Conservation (phyloP, 2,797 vertebrate species). For the Gallinago stenura region DNA sequence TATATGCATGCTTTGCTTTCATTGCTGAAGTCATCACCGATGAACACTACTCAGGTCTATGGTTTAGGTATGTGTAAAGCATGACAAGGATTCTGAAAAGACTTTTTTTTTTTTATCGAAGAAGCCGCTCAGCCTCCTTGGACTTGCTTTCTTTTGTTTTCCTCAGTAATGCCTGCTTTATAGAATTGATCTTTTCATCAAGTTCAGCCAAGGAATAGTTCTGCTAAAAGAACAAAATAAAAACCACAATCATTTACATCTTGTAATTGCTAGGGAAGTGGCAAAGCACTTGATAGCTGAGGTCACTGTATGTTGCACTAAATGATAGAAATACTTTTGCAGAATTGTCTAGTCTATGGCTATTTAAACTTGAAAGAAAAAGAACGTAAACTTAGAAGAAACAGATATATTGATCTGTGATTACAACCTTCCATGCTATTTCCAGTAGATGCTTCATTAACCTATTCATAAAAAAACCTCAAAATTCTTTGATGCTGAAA, state of each 20-base stretch:
- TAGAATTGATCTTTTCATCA: constrained; percentile 95
- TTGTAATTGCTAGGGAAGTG: constrained; percentile 56
- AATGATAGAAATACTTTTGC: not conserved
- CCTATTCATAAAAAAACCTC: not conserved
- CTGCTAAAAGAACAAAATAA: constrained; percentile 81
- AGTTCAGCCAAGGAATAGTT: constrained; percentile 93
- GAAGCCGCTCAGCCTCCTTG: constrained; percentile 80
- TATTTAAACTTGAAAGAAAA: constrained; percentile 5
- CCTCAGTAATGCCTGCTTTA: constrained; percentile 91
- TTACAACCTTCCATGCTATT: not conserved
- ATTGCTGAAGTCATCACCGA: not conserved
- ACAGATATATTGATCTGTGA: not conserved
- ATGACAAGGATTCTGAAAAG: constrained; percentile 6
- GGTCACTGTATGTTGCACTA: not conserved
- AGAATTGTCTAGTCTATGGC: not conserved
- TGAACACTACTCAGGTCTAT: constrained; percentile 20
- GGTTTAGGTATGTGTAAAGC: not conserved
- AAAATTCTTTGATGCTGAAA: not conserved
- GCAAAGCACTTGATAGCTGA: not conserved
- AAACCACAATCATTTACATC: constrained; percentile 57
- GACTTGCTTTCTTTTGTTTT: constrained; percentile 88
- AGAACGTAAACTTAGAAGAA: not conserved
- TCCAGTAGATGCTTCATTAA: not conserved
- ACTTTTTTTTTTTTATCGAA: constrained; percentile 62
- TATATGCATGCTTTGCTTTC: constrained; percentile 7